Evolutionary conservation across 2,113 vertebrate species (phyloP).

Genomic region (Alligator mississippiensis): DNA sequence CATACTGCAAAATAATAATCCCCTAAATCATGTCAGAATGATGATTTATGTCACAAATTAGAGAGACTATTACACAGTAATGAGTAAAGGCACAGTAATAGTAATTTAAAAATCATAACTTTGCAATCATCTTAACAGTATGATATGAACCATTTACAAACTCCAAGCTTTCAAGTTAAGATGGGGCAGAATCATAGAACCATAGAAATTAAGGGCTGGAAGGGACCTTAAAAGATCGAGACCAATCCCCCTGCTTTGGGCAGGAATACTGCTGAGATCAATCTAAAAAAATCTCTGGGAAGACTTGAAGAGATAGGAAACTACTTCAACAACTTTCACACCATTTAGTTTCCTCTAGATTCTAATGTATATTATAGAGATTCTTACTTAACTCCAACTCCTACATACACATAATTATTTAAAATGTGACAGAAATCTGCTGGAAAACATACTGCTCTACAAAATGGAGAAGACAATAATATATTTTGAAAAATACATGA

Average conservation of each 20-base stretch:
- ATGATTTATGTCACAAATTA: not conserved
- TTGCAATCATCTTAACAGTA: not conserved
- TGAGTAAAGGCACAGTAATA: not conserved
- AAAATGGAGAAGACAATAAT: not conserved
- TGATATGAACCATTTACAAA: not conserved
- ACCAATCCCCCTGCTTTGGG: too few relatives aligned
- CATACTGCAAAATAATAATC: not conserved
- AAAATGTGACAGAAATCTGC: not conserved
- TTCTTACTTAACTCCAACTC: not conserved
- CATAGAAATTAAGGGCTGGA: too few relatives aligned
- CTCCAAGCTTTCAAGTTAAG: not conserved
- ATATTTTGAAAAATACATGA: not conserved
- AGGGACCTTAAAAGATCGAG: too few relatives aligned
- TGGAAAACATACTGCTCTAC: not conserved
- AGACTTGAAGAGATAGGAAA: accelerated
- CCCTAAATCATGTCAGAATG: accelerated
- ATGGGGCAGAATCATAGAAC: not conserved
- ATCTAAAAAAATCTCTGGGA: not conserved
- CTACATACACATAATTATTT: not conserved
- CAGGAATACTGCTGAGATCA: not conserved
- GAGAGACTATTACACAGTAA: not conserved
- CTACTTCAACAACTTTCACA: not conserved
- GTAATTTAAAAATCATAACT: not conserved
- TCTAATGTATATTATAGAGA: too few relatives aligned
- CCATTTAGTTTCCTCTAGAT: accelerated